Conservation (phyloP, 2,113 vertebrate genomes). For the Nibea albiflora region DNA sequence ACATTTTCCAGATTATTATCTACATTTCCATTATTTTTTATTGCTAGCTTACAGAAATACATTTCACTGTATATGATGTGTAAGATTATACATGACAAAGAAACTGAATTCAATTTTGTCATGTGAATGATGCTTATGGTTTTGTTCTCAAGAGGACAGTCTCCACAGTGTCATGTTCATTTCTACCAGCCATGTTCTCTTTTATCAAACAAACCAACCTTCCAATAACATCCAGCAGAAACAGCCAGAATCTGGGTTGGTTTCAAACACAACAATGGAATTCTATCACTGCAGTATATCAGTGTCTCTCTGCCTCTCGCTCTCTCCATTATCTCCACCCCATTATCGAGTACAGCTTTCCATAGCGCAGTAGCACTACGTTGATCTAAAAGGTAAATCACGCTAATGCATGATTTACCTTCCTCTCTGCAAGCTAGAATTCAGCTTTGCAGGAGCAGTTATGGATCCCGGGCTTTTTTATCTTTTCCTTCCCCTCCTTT, state of each 20-base stretch:
- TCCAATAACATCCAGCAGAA: background rate
- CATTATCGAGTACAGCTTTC: conserved; percentile 7
- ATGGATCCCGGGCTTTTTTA: conserved; percentile 27
- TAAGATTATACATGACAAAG: too few species aligned
- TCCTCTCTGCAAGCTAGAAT: conserved; percentile 45
- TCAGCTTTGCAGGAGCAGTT: conserved; percentile 54
- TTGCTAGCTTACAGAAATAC: too few species aligned
- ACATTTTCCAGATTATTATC: background rate
- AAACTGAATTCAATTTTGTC: too few species aligned
- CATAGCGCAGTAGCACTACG: conserved; percentile 3
- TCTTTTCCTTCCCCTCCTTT: background rate
- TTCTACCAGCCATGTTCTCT: background rate
- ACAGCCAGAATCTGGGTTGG: background rate
- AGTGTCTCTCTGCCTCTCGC: background rate
- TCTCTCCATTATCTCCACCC: background rate
- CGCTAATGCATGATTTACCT: conserved; percentile 63
- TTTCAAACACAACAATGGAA: conserved; percentile 2
- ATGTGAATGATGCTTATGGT: too few species aligned
- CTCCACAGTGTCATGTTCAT: background rate
- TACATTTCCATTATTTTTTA: too few species aligned
- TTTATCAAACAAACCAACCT: background rate
- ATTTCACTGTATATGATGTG: too few species aligned
- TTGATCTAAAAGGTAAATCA: conserved; percentile 58
- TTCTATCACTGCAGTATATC: background rate
- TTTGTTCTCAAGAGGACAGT: too few species aligned